Evolutionary conservation across 2,888 invertebrate genomes (phyloP).

Genomic region (Melanostoma scalare): DNA sequence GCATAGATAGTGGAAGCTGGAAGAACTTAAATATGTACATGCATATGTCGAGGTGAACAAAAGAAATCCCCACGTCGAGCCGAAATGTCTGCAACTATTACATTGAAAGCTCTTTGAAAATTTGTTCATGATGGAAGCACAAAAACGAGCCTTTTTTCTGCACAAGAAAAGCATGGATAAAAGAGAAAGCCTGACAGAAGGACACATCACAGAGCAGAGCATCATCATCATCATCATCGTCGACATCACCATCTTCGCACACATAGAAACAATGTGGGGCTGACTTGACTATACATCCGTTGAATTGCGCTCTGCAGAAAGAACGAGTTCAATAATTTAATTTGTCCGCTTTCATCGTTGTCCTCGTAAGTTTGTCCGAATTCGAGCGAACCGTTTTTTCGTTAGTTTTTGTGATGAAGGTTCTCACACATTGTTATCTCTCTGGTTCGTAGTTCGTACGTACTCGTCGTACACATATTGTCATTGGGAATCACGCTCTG

Average conservation of each 20-base stretch:
- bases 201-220: conserved; percentile 23
- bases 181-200: conserved; percentile 51
- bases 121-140: conserved; percentile 5
- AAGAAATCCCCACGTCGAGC: conserved; percentile 68
- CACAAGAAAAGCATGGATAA: conserved; percentile 45
- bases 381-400: no score
- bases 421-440: background rate
- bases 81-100: conserved; percentile 68
- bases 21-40: no score
- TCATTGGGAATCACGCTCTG: conserved; percentile 35
- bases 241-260: background rate
- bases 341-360: no score
- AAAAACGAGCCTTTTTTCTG: conserved; percentile 45
- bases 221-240: conserved; percentile 14
- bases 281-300: background rate
- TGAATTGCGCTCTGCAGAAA: no score
- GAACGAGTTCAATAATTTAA: no score
- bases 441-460: background rate
- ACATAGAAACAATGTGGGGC: background rate
- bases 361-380: no score
- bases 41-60: conserved; percentile 36
- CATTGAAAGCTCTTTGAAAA: conserved; percentile 45
- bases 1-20: no score
- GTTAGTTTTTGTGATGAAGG: no score
- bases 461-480: background rate